These are phyloP conservation scores for Agrochola litura DNA, from an alignment of 2,888 invertebrate species.

Conservation along the genomic window DNA sequence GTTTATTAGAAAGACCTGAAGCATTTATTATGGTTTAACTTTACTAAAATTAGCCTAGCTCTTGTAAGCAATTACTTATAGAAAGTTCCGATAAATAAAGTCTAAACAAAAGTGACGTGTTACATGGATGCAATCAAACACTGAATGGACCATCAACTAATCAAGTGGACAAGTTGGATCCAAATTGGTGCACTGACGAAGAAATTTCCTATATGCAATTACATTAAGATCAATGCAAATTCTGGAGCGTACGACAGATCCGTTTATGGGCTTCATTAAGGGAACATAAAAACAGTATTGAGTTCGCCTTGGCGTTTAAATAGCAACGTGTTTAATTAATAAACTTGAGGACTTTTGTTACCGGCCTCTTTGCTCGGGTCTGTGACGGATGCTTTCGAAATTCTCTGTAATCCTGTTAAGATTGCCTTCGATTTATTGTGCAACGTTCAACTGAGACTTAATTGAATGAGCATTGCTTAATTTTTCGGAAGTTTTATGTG, in stretches of 20 bases:
- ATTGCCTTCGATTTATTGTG: conserved; percentile 73
- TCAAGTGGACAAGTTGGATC: conserved; percentile 69
- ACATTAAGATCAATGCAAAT: conserved; percentile 83
- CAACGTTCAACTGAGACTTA: conserved; percentile 57
- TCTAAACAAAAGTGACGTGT: conserved; percentile 61
- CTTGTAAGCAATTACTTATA: conserved; percentile 49
- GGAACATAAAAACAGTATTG: conserved; percentile 77
- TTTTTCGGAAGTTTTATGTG: conserved; percentile 61
- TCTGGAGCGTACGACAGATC: conserved; percentile 80
- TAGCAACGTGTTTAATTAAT: conserved; percentile 84
- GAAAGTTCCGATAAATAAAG: conserved; percentile 65
- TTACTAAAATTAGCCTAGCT: conserved; percentile 44
- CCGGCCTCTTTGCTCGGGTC: conserved; percentile 63
- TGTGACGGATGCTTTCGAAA: conserved; percentile 76
- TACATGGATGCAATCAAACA: conserved; percentile 67
- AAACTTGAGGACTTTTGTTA: conserved; percentile 68
- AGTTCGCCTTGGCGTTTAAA: conserved; percentile 81
- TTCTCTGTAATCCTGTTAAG: conserved; percentile 73
- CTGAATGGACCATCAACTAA: conserved; percentile 79
- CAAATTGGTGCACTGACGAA: conserved; percentile 73
- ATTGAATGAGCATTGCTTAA: conserved; percentile 65
- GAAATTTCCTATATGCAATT: conserved; percentile 73
- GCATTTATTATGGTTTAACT: conserved; percentile 44
- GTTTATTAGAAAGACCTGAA: conserved; percentile 36
- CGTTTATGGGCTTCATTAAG: conserved; percentile 88